Evolutionary conservation across 1,140 invertebrate species (phyloP).

Genomic region (Palaemon carinicauda): DNA sequence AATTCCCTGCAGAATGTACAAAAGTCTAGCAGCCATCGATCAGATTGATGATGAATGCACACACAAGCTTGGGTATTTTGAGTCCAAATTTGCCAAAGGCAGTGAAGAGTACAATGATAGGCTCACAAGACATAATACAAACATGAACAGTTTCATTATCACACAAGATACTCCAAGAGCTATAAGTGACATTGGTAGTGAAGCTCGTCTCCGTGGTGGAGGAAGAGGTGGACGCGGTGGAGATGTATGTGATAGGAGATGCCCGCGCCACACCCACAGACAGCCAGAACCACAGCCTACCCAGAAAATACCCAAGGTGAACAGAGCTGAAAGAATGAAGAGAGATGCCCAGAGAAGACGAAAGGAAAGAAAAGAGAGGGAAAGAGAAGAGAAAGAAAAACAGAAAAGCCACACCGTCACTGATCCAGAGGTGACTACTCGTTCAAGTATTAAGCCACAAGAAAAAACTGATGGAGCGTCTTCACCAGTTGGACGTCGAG

Average conservation of each 20-base stretch:
- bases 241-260: constrained; percentile 34
- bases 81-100: constrained; percentile 51
- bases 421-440: background rate
- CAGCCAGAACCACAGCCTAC: constrained; percentile 48
- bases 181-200: constrained; percentile 2
- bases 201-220: constrained; percentile 34
- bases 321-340: constrained; percentile 57
- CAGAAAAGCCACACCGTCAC: background rate
- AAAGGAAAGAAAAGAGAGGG: constrained; percentile 51
- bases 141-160: constrained; percentile 27
- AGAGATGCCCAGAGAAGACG: constrained; percentile 54
- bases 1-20: constrained; percentile 51
- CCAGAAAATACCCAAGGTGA: constrained; percentile 55
- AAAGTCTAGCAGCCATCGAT: constrained; percentile 58
- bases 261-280: constrained; percentile 40
- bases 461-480: constrained; percentile 35
- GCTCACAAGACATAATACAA: constrained; percentile 42
- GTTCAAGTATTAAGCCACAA: constrained; percentile 29
- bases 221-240: constrained; percentile 36
- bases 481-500: constrained; percentile 42
- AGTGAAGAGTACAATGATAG: constrained; percentile 54
- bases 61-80: constrained; percentile 54
- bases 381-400: constrained; percentile 48
- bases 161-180: constrained; percentile 10
- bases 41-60: constrained; percentile 50